Base-by-base conservation (phyloP, 2,888 invertebrate genomes). In the Allygus modestus region DNA sequence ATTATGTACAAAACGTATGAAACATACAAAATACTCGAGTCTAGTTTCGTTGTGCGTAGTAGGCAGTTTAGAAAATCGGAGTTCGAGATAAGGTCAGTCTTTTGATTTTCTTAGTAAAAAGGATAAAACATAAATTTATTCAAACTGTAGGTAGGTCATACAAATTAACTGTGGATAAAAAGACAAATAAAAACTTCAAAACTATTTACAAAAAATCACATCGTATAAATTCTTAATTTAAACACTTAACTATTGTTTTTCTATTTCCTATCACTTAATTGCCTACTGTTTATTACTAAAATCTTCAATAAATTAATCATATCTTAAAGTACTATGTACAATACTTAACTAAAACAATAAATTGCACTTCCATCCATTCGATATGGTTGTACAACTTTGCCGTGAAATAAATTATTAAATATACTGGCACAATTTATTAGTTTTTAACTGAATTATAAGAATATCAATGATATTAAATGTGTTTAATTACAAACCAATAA, bases 1-100 rank as follows among this genome's bases (percentile, higher is more conserved):
- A 11, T 7, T 77, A 77, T 77, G 77, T 77, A 77, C 77, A 77
- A 77, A 79, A 79, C 23, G 51, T 79, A 51, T 79, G 58, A 79
- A 79, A 79, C 79, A 33, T 79, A 58, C 23, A 79, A 79, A 79
- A 79, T 79, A 1, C 17, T 46, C 43, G 46, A 77, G 11, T 41
- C 73, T 73, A 73, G 20, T 5, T 73, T 33, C 43, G 73, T 41
- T 65, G 65, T 65, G 26, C 65, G 9, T 12, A 11, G 9, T 31
- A 28, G 65, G 15, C 31, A 28, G 65, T 65, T 65, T 31, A 26
- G 12, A 31, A 15, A 31, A 15, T 15, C 23, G 1, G 58, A 58
- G 4, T 23, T 58, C 9, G 17, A 58, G 20, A 58, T 26, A 51
- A 4, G 2, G 2, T 65, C 65, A 65, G 65, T 65, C 65, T 65